Evolutionary conservation across 1,140 invertebrate species (phyloP).

Genomic region (Ladona fulva): DNA sequence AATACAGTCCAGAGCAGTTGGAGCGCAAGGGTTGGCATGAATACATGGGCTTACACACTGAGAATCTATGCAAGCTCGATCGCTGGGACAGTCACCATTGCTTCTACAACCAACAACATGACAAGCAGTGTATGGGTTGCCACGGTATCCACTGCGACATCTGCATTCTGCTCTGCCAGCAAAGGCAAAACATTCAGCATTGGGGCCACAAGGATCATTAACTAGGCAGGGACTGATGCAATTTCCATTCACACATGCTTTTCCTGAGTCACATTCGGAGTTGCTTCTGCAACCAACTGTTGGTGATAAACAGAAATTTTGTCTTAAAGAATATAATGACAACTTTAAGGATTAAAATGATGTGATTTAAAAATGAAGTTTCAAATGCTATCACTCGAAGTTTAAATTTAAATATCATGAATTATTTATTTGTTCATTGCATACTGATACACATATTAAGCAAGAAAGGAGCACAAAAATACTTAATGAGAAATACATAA

Average conservation of each 20-base stretch:
- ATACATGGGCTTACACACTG: conserved; percentile 81
- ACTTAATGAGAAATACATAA: too few species aligned
- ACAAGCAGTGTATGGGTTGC: conserved; percentile 68
- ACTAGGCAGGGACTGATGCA: conserved; percentile 75
- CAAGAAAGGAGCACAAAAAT: too few species aligned
- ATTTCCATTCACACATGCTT: conserved; percentile 73
- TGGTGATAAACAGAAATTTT: conserved; percentile 20
- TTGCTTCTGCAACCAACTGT: conserved; percentile 63
- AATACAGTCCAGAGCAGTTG: conserved; percentile 57
- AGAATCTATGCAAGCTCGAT: conserved; percentile 73
- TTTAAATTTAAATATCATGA: too few species aligned
- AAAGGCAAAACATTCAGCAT: conserved; percentile 71
- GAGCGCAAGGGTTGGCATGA: conserved; percentile 58
- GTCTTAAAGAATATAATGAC: too few species aligned
- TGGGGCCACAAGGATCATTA: conserved; percentile 67
- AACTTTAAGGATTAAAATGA: too few species aligned
- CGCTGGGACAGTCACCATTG: conserved; percentile 76
- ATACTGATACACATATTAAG: too few species aligned
- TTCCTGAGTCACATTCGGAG: conserved; percentile 66
- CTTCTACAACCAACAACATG: conserved; percentile 74
- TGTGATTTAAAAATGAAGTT: too few species aligned
- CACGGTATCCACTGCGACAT: conserved; percentile 68
- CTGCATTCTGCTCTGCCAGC: conserved; percentile 67
- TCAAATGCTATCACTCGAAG: too few species aligned
- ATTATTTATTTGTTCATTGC: too few species aligned